These are phyloP conservation scores for Fregata magnificens DNA, from an alignment of 2,113 vertebrate genomes.

Conservation along the genomic window DNA sequence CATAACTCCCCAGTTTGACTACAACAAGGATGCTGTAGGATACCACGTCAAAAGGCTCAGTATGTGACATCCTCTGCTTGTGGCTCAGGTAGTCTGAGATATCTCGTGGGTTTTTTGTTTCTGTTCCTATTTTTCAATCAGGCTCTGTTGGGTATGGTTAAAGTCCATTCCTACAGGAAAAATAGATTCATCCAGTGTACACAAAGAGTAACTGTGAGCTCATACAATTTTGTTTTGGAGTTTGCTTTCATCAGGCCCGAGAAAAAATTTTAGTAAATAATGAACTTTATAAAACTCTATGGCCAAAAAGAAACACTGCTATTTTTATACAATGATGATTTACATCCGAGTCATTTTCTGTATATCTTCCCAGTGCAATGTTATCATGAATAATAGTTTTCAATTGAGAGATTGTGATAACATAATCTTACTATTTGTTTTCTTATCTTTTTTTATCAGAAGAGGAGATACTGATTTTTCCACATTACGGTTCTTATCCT, in stretches of 20 bases:
- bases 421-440: background rate
- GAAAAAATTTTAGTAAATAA: background rate
- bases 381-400: background rate
- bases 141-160: background rate
- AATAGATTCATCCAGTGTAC: background rate
- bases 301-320: background rate
- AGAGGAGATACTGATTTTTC: background rate
- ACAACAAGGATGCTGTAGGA: background rate
- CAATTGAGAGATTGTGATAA: background rate
- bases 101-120: background rate
- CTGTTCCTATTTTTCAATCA: background rate
- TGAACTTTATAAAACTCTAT: background rate
- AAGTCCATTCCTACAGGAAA: background rate
- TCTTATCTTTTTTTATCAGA: background rate
- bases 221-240: background rate
- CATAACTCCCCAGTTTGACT: background rate
- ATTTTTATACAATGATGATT: background rate
- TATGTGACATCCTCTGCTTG: background rate
- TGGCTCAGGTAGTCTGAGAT: background rate
- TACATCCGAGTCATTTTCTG: background rate
- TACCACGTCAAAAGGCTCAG: background rate
- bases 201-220: background rate
- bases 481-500: background rate
- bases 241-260: background rate
- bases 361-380: background rate